Base-by-base conservation (phyloP, 2,797 vertebrate species). In the Macroramphosus scolopax region DNA sequence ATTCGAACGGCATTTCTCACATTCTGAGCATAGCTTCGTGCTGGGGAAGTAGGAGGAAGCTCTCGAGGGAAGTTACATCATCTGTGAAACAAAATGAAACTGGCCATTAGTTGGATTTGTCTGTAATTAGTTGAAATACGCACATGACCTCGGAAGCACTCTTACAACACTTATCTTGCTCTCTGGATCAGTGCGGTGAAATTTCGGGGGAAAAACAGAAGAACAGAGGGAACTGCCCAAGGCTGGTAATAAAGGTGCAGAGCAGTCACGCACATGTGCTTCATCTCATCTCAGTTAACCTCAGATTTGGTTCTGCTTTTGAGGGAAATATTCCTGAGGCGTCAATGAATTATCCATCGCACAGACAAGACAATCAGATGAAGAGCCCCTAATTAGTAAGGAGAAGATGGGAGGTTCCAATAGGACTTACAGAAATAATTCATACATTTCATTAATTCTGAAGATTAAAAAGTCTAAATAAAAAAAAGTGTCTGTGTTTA, bases 231-330 rank as follows among this genome's bases (percentile, higher is more conserved):
- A 48, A 53, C 29, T 6, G 77, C 84, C 77, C 55, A 3, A 10
- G 74, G 87, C 77, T 66, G 29, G 68, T 77, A 33, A 8, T 40
- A 41, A 72, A 80, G 45, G 52, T 42, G 62, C 38, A 2, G 44
- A 70, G 71, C 47, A 80, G 88, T 89, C 88, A 89, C 83, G 88
- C 87, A 90, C 79, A 87, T 74, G 82, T 83, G 77, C 77, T 89
- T 82, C 72, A 89, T 90, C n/a, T n/a, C n/a, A n/a, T 3, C 20
- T 3, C 6, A 6, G 44, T 39, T 31, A 2, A 52, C 44, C 13
- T 16, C 0, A 2, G 5, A 11, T 18, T 30, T 13, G 17, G 13
- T 22, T 17, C 1, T 3, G 11, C 16, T 45, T 17, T 46, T 14
- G 7, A 37, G 20, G 29, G 6, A n/a, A n/a, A n/a, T n/a, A n/a